These are phyloP conservation scores for Lytechinus pictus DNA, from an alignment of 35 echinoderm and acorn worm genomes.

Conservation along the genomic window DNA sequence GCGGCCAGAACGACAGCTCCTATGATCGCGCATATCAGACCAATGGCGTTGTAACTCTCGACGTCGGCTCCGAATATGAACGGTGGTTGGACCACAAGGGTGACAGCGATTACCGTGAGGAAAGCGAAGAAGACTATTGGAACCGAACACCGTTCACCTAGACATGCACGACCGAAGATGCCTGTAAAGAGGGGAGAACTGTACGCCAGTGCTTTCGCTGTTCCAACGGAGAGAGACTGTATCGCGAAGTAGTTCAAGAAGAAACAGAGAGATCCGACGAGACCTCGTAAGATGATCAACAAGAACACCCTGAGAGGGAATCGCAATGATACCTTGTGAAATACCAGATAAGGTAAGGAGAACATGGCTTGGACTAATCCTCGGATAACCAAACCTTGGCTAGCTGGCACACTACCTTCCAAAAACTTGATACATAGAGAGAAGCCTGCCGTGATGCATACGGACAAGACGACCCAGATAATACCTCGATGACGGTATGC, in stretches of 20 bases:
- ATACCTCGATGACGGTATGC: not conserved
- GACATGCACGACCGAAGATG: not conserved
- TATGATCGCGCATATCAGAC: not conserved
- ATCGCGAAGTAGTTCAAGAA: constrained; percentile 1
- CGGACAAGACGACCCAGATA: not conserved
- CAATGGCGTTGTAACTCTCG: not conserved
- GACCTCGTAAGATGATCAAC: not conserved
- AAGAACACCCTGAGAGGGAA: not conserved
- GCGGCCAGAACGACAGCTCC: not conserved
- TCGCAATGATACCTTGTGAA: not conserved
- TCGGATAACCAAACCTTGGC: not conserved
- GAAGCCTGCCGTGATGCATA: not conserved
- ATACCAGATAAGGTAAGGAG: not conserved
- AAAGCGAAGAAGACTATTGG: not conserved
- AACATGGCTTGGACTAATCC: not conserved
- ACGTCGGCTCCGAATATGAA: not conserved
- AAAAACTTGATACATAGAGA: not conserved
- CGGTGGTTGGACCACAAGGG: not conserved
- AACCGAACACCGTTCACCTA: not conserved
- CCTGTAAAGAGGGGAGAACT: not conserved
- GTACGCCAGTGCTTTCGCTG: not conserved
- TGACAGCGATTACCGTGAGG: not conserved
- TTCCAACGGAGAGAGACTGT: not conserved
- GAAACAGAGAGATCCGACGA: not conserved
- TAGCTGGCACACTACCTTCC: not conserved